Conservation (phyloP, 2,888 invertebrate species). For the Rugalucina vietnamica region DNA sequence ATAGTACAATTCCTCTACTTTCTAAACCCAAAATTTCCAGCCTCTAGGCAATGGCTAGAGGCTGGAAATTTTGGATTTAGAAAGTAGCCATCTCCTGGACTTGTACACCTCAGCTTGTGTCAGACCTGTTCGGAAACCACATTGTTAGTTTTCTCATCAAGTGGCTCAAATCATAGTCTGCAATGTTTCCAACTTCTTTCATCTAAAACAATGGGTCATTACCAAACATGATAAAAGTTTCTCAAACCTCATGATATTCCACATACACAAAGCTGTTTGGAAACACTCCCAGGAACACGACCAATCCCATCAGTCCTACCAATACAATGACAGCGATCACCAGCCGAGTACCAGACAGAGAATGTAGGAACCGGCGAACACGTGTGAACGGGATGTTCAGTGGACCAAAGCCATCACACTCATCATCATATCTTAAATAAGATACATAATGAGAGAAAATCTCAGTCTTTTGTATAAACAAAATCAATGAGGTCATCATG, state of each 20-base stretch:
- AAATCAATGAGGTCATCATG: neutral
- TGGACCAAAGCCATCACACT: conserved; percentile 36
- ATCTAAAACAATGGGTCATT: too few species aligned
- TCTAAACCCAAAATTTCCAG: too few species aligned
- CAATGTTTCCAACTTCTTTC: too few species aligned
- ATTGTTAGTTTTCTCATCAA: too few species aligned
- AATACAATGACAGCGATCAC: conserved; percentile 43
- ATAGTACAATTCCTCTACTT: too few species aligned
- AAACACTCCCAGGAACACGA: conserved; percentile 67
- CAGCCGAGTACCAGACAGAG: conserved; percentile 27
- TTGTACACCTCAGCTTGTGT: too few species aligned
- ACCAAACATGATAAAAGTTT: too few species aligned
- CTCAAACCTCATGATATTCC: conserved; percentile 71
- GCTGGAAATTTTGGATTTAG: too few species aligned
- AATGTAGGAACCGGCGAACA: conserved; percentile 18
- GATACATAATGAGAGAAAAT: neutral
- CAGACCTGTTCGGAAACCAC: too few species aligned
- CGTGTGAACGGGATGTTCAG: conserved; percentile 37
- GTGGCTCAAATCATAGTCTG: too few species aligned
- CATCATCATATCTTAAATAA: neutral
- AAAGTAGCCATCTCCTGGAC: too few species aligned
- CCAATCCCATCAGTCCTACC: conserved; percentile 45
- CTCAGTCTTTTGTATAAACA: neutral
- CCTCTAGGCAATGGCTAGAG: too few species aligned
- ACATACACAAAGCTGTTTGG: conserved; percentile 71